Evolutionary conservation across 1,140 invertebrate genomes (phyloP).

Genomic region (Harlomillsia oculata): DNA sequence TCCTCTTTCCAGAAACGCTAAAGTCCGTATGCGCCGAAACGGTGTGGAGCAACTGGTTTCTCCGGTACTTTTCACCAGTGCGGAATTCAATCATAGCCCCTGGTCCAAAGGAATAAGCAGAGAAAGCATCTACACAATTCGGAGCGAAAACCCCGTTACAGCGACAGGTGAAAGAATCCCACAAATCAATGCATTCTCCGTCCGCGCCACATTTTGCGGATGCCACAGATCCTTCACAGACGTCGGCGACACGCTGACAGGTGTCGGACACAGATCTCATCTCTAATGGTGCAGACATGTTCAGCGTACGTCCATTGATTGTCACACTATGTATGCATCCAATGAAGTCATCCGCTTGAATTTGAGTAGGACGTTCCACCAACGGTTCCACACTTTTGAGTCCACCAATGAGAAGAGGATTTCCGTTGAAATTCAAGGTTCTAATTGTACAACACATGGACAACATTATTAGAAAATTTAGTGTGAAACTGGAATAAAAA

Average conservation of each 20-base stretch:
- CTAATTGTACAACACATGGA: constrained; percentile 46
- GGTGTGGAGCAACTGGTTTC: constrained; percentile 64
- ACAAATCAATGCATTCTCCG: constrained; percentile 69
- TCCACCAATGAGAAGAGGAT: constrained; percentile 75
- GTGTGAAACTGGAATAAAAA: constrained; percentile 14
- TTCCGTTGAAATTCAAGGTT: constrained; percentile 84
- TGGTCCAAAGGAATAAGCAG: constrained; percentile 64
- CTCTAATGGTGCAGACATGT: constrained; percentile 63
- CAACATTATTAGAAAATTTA: background rate
- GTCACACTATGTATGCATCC: constrained; percentile 84
- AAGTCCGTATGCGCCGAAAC: background rate
- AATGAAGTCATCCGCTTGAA: constrained; percentile 81
- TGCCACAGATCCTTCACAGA: constrained; percentile 51
- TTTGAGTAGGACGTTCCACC: constrained; percentile 72
- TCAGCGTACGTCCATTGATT: constrained; percentile 70
- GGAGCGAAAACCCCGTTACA: constrained; percentile 58
- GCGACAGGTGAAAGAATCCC: constrained; percentile 50
- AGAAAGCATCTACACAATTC: constrained; percentile 64
- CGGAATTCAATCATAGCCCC: constrained; percentile 68
- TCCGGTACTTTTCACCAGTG: constrained; percentile 68
- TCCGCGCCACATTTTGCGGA: constrained; percentile 50
- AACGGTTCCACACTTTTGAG: constrained; percentile 70
- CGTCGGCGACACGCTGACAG: constrained; percentile 53
- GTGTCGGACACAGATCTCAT: constrained; percentile 61
- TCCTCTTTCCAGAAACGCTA: constrained; percentile 23